Base-by-base conservation (phyloP, 2,888 invertebrate genomes). In the Cephus spinipes region DNA sequence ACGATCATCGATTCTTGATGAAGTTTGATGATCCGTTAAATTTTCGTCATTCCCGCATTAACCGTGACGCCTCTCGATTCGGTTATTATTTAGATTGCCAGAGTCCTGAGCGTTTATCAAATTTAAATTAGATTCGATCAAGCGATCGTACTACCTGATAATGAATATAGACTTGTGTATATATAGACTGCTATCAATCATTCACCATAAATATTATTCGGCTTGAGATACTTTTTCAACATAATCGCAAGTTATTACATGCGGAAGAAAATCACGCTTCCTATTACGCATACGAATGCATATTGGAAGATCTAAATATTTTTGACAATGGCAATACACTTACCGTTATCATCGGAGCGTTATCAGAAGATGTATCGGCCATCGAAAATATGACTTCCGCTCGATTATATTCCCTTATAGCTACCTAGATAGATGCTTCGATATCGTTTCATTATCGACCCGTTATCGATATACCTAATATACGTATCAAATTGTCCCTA, bases 341-440 rank as follows among this genome's bases (percentile, higher is more conserved):
- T 82, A 84, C 84, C 80, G 84, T 82, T 83, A 85, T 85, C 85
- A 85, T 84, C 83, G 80, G 81, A 79, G 79, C 78, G 82, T 83
- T 80, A 81, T 78, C 79, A 81, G 84, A 85, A 83, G 88, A 88
- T 87, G 83, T 83, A 88, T 87, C 77, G 85, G 74, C 79, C 55
- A 73, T 82, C 84, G 82, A 85, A 88, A 88, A 86, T 87, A 88
- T 88, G 85, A 87, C 87, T 87, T 87, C 85, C 86, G 83, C 55
- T 55, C 9, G 55, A 55, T 55, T 55, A 23, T 55, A 15, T 15
- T 55, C 23, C 4, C 55, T 55, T 9, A 55, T 55, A 23, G 23
- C 23, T 23, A 23, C 2, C 55, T 55, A 2, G 55, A 55, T 55
- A 23, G 55, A 55, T 23, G 23, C 55, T 23, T 23, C 9, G 23